phyloP scores from a whole-genome alignment of 1,140 invertebrate genomes.

The Alviniconcha marisindica region DNA sequence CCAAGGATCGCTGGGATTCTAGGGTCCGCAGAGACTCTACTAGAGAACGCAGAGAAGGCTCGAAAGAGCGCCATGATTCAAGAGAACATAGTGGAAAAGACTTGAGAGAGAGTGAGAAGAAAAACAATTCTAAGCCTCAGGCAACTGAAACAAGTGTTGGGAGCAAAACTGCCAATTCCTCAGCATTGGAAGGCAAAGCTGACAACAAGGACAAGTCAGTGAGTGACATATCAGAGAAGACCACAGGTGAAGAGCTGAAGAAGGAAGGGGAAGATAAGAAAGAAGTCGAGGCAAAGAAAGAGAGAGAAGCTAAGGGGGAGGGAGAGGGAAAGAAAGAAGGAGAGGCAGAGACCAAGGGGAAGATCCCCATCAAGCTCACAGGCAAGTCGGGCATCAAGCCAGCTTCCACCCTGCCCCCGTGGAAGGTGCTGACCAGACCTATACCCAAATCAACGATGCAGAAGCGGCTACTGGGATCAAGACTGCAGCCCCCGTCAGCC shows the following conservation, averaged over 20 bases:
- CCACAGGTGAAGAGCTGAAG: neutral
- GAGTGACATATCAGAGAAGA: constrained; percentile 31
- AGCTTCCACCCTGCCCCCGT: constrained; percentile 52
- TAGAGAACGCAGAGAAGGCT: neutral
- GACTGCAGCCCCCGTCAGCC: neutral
- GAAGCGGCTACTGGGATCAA: constrained; percentile 2
- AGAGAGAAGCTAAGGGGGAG: constrained; percentile 29
- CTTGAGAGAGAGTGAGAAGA: neutral
- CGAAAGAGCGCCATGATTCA: neutral
- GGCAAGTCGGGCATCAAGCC: constrained; percentile 52
- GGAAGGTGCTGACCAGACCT: constrained; percentile 59
- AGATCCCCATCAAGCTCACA: constrained; percentile 52
- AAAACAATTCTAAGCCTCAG: constrained; percentile 11
- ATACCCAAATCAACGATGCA: constrained; percentile 15
- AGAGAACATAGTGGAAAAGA: neutral
- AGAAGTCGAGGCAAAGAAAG: constrained; percentile 15
- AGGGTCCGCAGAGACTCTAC: neutral
- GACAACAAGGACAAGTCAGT: neutral
- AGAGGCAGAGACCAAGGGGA: constrained; percentile 43
- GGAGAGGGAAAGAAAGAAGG: constrained; percentile 18
- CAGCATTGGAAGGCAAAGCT: constrained; percentile 29
- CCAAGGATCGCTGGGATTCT: neutral
- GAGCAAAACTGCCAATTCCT: constrained; percentile 36
- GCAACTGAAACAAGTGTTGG: constrained; percentile 15
- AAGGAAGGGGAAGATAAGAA: neutral